Evolutionary conservation across 2,797 vertebrate species (phyloP).

Genomic region (Characodon lateralis): DNA sequence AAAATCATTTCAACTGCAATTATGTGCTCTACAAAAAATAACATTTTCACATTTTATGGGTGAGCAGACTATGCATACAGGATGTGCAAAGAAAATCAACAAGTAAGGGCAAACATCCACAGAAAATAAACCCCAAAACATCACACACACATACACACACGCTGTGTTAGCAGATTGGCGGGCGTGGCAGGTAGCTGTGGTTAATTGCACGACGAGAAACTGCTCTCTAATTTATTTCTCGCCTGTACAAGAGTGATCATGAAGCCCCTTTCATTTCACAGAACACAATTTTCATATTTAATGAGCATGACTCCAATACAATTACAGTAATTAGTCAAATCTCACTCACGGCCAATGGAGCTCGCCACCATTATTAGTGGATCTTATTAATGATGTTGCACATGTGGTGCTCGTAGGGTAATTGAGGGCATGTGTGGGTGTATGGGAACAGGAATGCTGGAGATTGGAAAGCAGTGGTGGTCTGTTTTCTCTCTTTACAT

Average conservation of each 20-base stretch:
- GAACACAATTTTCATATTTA: constrained; percentile 96
- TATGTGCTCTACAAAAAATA: constrained; percentile 56
- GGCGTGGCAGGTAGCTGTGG: constrained; percentile 66
- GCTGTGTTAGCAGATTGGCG: constrained; percentile 41
- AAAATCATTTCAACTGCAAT: constrained; percentile 63
- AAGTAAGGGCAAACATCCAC: constrained; percentile 55
- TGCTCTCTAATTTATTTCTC: constrained; percentile 75
- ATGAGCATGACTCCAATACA: constrained; percentile 96
- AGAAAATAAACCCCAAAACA: constrained; percentile 13
- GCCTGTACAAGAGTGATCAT: constrained; percentile 91
- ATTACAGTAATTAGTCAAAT: constrained; percentile 98
- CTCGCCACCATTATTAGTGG: constrained; percentile 88
- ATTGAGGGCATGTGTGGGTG: constrained; percentile 78
- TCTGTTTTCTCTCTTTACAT: constrained; percentile 50
- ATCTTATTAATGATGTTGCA: constrained; percentile 92
- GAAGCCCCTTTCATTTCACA: constrained; percentile 84
- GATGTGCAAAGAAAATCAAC: constrained; percentile 53
- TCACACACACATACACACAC: constrained; percentile 20
- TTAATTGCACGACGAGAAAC: constrained; percentile 73
- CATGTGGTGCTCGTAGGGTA: constrained; percentile 75
- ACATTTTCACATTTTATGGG: constrained; percentile 54
- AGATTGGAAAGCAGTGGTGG: constrained; percentile 58
- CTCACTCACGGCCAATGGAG: constrained; percentile 91
- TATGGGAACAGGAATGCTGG: constrained; percentile 61
- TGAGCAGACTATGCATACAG: constrained; percentile 44